Conservation (phyloP, 2,888 invertebrate species). For the Ariolimax columbianus region DNA sequence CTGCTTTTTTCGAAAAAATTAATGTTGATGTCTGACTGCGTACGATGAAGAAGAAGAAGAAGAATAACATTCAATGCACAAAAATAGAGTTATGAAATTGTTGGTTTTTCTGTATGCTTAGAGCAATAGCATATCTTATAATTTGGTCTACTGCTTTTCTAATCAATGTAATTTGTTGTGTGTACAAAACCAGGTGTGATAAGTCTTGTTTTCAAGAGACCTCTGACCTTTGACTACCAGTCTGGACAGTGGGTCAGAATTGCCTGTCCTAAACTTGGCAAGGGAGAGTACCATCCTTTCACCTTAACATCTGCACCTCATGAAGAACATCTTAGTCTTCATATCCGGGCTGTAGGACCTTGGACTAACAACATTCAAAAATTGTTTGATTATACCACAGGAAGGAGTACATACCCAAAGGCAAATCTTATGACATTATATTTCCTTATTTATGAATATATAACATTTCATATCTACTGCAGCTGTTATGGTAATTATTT, state of each 20-base stretch:
- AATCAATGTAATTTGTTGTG: neutral
- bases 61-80: no score
- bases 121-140: neutral
- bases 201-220: conserved; percentile 82
- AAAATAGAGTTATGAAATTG: no score
- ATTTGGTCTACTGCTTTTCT: neutral
- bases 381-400: conserved; percentile 67
- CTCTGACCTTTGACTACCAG: conserved; percentile 82
- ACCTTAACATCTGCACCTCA: conserved; percentile 84
- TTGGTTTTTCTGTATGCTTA: neutral
- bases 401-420: conserved; percentile 5
- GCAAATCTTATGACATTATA: neutral
- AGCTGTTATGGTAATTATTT: neutral
- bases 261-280: conserved; percentile 81
- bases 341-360: conserved; percentile 83
- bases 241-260: conserved; percentile 85
- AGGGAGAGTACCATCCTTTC: conserved; percentile 83
- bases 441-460: neutral
- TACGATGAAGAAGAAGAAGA: no score
- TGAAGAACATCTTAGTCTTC: conserved; percentile 82
- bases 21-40: no score
- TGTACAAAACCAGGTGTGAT: conserved; percentile 81
- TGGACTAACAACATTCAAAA: conserved; percentile 82
- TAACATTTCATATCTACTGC: neutral
- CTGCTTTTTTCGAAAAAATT: no score